phyloP scores from a whole-genome alignment of 2,797 vertebrate genomes.

The Anomalospiza imberbis region DNA sequence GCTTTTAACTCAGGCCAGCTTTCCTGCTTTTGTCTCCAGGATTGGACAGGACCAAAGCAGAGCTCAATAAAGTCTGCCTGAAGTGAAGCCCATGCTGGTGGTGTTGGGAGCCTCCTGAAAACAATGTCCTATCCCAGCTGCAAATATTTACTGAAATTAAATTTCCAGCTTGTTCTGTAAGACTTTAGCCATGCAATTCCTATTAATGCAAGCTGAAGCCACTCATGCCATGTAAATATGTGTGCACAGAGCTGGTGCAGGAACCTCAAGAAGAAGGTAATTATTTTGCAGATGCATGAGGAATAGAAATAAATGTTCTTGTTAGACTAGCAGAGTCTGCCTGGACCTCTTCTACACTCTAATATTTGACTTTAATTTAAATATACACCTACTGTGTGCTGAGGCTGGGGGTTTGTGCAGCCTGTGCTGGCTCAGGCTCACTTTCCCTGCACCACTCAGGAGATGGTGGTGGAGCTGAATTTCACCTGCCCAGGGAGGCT shows the following conservation, averaged over 20 bases:
- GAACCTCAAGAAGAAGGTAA: background rate
- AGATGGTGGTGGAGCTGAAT: background rate
- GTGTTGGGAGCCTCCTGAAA: background rate
- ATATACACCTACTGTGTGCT: slow-evolving; percentile 18
- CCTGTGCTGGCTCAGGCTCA: background rate
- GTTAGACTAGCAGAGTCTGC: slow-evolving; percentile 19
- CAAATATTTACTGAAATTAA: slow-evolving; percentile 15
- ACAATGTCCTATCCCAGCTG: background rate
- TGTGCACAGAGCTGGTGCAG: background rate
- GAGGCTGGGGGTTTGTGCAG: background rate
- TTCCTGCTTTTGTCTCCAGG: background rate
- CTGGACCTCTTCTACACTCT: background rate
- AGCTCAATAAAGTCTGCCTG: background rate
- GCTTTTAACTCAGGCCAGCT: background rate
- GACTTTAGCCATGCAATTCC: background rate
- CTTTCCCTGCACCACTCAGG: background rate
- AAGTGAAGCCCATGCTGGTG: background rate
- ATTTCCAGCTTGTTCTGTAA: background rate
- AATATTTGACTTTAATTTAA: slow-evolving; percentile 63
- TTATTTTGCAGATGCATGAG: slow-evolving; percentile 33
- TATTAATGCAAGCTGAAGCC: background rate
- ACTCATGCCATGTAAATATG: background rate
- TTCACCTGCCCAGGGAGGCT: background rate
- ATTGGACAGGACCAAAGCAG: background rate
- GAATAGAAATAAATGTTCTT: slow-evolving; percentile 51